Percentiles rank a stretch among this genome's conserved stretches.
Evolutionary conservation across 35 echinoderm and acorn worm genomes (phyloP).

Genomic region (Apostichopus parvimensis): DNA sequence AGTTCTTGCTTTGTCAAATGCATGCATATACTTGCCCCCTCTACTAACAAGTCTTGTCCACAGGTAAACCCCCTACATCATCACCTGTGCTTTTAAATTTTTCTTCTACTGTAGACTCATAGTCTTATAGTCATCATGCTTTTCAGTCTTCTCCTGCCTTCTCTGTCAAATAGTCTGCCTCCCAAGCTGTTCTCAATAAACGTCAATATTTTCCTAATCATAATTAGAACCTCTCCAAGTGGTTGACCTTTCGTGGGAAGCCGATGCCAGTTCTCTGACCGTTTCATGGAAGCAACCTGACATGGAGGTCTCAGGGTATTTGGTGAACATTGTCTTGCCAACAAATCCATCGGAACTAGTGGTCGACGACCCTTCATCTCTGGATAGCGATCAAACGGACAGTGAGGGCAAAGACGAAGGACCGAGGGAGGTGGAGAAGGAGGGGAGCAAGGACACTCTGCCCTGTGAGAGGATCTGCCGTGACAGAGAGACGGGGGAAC

Average conservation of each 20-base stretch:
- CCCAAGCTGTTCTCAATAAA: too few species aligned
- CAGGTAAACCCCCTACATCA: too few species aligned
- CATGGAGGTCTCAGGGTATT: conserved; percentile 62
- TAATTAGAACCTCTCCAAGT: conserved; percentile 48
- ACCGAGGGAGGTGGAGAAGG: conserved; percentile 40
- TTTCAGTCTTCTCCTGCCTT: too few species aligned
- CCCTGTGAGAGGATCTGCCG: background rate
- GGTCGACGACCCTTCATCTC: background rate
- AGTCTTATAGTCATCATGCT: too few species aligned
- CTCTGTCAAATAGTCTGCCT: too few species aligned
- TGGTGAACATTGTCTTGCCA: conserved; percentile 54
- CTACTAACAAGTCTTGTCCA: too few species aligned
- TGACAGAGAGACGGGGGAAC: conserved; percentile 27
- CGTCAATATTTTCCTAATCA: background rate
- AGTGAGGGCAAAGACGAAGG: conserved; percentile 13
- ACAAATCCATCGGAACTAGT: conserved; percentile 21
- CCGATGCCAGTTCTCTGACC: conserved; percentile 37
- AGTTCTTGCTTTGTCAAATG: too few species aligned
- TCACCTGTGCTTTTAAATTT: too few species aligned
- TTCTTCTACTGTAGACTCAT: too few species aligned
- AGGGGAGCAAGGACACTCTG: conserved; percentile 11
- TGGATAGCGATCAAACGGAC: background rate
- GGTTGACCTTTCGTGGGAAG: background rate
- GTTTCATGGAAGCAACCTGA: conserved; percentile 73
- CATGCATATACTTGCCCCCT: too few species aligned